These are phyloP conservation scores for Hypotaenidia philippensis DNA, from an alignment of 2,797 vertebrate genomes.

Conservation along the genomic window DNA sequence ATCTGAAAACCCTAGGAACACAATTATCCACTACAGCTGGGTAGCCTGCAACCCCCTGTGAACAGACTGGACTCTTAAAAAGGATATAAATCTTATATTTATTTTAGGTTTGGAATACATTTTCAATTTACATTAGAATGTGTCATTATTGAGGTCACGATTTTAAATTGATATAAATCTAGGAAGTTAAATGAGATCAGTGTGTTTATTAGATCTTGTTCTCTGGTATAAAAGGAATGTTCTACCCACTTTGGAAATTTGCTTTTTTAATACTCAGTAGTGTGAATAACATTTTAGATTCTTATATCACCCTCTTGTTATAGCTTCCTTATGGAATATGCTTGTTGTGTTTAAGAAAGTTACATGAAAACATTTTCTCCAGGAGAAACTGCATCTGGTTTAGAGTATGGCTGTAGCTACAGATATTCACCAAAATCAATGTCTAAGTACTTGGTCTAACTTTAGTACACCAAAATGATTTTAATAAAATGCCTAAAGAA, in stretches of 20 bases:
- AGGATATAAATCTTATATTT: not conserved
- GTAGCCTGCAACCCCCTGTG: not conserved
- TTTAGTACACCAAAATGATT: not conserved
- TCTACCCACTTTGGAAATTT: not conserved
- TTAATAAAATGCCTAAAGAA: not conserved
- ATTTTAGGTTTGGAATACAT: not conserved
- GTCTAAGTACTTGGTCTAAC: not conserved
- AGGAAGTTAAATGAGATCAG: not conserved
- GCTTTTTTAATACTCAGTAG: not conserved
- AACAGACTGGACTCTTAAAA: not conserved
- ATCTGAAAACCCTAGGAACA: not conserved
- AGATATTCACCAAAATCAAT: not conserved
- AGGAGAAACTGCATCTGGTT: not conserved
- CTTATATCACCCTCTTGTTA: not conserved
- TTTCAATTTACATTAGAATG: not conserved
- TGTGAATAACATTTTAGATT: not conserved
- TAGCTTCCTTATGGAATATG: not conserved
- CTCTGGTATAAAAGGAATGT: not conserved
- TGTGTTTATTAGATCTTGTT: not conserved
- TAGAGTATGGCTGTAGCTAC: not conserved
- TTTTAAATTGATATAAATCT: not conserved
- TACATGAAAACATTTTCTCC: not conserved
- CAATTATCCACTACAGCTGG: not conserved
- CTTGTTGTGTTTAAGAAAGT: not conserved
- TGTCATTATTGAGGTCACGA: not conserved